Evolutionary conservation across 2,888 invertebrate genomes (phyloP), one percentile per base, ranked within the genome.

Genomic region (Xestia c-nigrum): DNA sequence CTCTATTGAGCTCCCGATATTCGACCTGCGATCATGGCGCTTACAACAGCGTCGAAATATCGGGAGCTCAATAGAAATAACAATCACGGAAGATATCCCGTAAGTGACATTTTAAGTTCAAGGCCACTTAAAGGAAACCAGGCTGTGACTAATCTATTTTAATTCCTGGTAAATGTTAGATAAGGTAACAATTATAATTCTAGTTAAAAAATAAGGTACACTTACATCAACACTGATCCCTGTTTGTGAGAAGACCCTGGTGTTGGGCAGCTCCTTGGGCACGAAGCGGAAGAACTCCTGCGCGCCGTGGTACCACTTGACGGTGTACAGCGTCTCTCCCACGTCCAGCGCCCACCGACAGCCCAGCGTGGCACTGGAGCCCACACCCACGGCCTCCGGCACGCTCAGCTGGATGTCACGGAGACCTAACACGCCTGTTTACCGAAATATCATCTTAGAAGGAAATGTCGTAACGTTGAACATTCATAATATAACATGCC

Each of bases 271-370:
- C 91, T 98, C 98, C 92, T 98, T 98, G n/a, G 98, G 98, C 88
- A 98, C 97, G 92, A 97, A 98, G 87, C 98, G 97, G 96, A 98
- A 98, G 97, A 98, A 98, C 94, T 98, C 98, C 86, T 97, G 97
- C 14, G 97, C 95, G 3, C 98, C 98, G 92, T 98, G 98, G 96
- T 98, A 98, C 98, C 98, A 98, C 94, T 98, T 98, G 86, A 98
- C 98, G 55, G 98, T 98, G 94, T 98, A 98, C 12, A 98, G 96
- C 14, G 97, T 97, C 86, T 98, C 98, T 9, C 96, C 96, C 9
- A 97, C 97, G 91, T 98, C 98, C 76, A 98, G 95, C 87, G 98
- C 97, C 97, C 98, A 98, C 78, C 97, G 97, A 93, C 98, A 98
- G 87, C 97, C 97, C 81, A 98, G 97, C 47, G 97, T 97, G 52